These are phyloP conservation scores for Drosophila stalkeri DNA, from an alignment of 2,888 invertebrate species.

Conservation along the genomic window DNA sequence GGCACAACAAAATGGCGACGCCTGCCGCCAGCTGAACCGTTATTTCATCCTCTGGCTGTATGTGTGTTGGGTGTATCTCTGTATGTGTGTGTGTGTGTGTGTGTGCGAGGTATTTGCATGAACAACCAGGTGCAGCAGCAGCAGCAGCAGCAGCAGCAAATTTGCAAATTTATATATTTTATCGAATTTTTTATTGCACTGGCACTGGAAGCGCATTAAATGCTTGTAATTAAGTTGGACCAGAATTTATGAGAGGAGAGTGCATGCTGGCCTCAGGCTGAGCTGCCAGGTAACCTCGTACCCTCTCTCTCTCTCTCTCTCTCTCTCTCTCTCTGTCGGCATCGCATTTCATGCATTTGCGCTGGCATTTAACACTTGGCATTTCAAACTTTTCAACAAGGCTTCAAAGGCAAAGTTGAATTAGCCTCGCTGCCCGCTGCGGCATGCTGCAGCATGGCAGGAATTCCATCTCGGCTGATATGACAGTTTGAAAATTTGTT, in stretches of 20 bases:
- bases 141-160: constrained; percentile 43
- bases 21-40: constrained; percentile 42
- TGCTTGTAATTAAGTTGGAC: constrained; percentile 34
- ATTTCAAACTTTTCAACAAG: constrained; percentile 11
- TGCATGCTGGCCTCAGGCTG: constrained; percentile 1
- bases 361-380: constrained; percentile 5
- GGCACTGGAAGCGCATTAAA: constrained; percentile 26
- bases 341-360: constrained; percentile 12
- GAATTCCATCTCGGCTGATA: background rate
- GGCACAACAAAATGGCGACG: constrained; percentile 49
- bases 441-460: constrained; percentile 8
- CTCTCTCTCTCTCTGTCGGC: too few relatives aligned
- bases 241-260: constrained; percentile 19
- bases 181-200: background rate
- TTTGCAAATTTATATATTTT: constrained; percentile 53
- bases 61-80: constrained; percentile 1
- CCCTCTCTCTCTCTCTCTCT: too few relatives aligned
- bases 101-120: constrained; percentile 48
- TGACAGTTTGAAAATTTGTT: constrained; percentile 5
- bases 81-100: constrained; percentile 10
- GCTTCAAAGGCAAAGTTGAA: constrained; percentile 7
- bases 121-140: constrained; percentile 27
- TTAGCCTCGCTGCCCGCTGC: constrained; percentile 11
- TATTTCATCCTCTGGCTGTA: constrained; percentile 37
- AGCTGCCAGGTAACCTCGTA: too few relatives aligned